Evolutionary conservation across 2,113 vertebrate species (phyloP).

Genomic region (Ochotona princeps): DNA sequence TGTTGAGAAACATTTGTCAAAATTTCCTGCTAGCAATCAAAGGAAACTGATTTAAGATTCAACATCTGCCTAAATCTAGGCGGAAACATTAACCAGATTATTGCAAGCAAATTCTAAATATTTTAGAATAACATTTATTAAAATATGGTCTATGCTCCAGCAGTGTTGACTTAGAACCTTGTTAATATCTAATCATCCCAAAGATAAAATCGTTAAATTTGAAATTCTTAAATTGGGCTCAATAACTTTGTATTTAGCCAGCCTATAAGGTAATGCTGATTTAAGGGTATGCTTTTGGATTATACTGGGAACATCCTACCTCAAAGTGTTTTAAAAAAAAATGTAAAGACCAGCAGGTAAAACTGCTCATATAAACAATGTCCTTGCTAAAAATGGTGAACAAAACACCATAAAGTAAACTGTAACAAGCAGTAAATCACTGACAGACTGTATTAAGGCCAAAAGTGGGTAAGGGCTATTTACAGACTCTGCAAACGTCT

Average conservation of each 20-base stretch:
- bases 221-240: not conserved
- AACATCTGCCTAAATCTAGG: slow-evolving; percentile 30
- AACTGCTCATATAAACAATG: too few relatives aligned
- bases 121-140: slow-evolving; percentile 32
- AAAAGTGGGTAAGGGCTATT: not conserved
- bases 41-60: slow-evolving; percentile 18
- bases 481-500: not conserved
- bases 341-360: not conserved
- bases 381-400: too few relatives aligned
- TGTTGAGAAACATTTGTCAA: not conserved
- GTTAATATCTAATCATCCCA: not conserved
- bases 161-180: not conserved
- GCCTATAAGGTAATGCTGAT: not conserved
- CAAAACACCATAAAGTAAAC: not conserved
- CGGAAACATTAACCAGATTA: slow-evolving; percentile 31
- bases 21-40: not conserved
- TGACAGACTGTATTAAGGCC: not conserved
- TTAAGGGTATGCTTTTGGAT: not conserved
- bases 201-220: not conserved
- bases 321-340: not conserved
- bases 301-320: not conserved
- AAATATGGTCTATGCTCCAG: not conserved
- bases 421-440: not conserved
- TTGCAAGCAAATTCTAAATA: not conserved
- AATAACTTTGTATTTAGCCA: not conserved